phyloP scores from a whole-genome alignment of 2,113 vertebrate genomes.

The Stegostoma tigrinum region DNA sequence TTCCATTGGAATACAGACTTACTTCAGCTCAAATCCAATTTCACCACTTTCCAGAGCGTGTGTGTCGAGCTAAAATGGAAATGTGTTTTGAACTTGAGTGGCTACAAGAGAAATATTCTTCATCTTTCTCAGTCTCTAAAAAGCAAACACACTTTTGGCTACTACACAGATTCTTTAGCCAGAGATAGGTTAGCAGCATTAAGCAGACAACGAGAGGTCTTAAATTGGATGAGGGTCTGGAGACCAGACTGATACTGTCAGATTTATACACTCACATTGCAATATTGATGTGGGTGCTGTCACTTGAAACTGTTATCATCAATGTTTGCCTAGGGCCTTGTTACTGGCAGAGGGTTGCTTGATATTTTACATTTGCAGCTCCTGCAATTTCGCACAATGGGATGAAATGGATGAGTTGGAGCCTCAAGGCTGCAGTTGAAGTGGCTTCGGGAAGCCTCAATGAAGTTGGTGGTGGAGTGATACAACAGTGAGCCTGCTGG shows the following conservation, averaged over 20 bases:
- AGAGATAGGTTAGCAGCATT: conserved; percentile 39
- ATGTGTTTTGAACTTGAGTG: conserved; percentile 53
- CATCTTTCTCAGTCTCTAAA: fast-evolving
- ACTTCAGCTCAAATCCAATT: conserved; percentile 48
- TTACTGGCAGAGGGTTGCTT: neutral
- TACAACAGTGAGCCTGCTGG: neutral
- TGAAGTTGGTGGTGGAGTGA: neutral
- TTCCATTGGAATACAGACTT: conserved; percentile 47
- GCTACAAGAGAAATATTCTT: conserved; percentile 40
- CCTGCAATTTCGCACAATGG: neutral
- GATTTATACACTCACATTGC: neutral
- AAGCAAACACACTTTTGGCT: conserved; percentile 41
- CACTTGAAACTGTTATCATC: neutral
- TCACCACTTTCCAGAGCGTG: conserved; percentile 43
- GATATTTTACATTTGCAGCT: neutral
- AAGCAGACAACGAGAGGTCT: neutral
- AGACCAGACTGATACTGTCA: neutral
- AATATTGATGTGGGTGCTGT: neutral
- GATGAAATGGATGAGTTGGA: neutral
- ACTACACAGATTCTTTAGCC: conserved; percentile 42
- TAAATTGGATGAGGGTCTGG: neutral
- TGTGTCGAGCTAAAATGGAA: conserved; percentile 49
- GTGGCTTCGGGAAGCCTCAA: neutral
- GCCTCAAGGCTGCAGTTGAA: neutral
- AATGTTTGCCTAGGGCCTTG: neutral